These are phyloP conservation scores for Chrysochloris asiatica DNA, from an alignment of 2,113 vertebrate genomes.

Conservation along the genomic window DNA sequence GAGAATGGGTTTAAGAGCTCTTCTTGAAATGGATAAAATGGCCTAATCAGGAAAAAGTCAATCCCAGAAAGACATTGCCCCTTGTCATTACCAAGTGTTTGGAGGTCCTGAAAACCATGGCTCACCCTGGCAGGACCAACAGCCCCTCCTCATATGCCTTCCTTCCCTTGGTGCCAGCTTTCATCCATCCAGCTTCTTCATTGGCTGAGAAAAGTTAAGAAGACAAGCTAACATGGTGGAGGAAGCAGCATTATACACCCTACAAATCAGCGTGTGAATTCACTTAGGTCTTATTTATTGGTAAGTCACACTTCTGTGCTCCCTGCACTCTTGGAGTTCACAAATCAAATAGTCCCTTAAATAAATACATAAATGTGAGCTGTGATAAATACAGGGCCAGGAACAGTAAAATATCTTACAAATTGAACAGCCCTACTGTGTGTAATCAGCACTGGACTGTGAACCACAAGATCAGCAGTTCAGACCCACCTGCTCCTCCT, in stretches of 20 bases:
- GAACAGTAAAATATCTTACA: background rate
- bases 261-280: background rate
- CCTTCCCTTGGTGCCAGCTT: fast-evolving
- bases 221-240: background rate
- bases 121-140: background rate
- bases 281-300: background rate
- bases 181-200: background rate
- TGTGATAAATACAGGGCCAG: background rate
- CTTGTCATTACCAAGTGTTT: background rate
- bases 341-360: background rate
- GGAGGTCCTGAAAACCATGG: background rate
- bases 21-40: background rate
- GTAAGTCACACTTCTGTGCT: background rate
- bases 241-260: background rate
- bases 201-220: background rate
- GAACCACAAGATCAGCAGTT: no score
- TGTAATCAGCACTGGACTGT: no score
- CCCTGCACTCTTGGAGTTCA: background rate
- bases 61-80: no score
- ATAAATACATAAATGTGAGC: background rate
- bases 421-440: background rate
- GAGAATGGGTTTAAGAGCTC: background rate
- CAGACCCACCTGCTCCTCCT: no score
- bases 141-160: background rate
- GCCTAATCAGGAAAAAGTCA: background rate